phyloP scores from a whole-genome alignment of 2,113 vertebrate genomes.

The Chionis minor region DNA sequence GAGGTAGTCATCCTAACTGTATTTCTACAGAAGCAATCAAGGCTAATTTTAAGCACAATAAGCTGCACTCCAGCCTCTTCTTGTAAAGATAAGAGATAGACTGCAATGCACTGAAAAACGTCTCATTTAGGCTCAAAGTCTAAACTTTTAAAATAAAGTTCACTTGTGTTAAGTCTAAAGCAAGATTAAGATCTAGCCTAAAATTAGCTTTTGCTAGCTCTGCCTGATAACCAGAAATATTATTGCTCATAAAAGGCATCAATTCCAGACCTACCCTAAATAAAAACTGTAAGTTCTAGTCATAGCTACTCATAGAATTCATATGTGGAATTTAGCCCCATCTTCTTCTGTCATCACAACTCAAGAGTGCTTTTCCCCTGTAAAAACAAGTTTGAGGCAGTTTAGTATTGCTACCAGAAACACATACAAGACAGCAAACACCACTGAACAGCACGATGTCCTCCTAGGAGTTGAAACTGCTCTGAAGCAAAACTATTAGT shows the following conservation, averaged over 20 bases:
- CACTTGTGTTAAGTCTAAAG: not conserved
- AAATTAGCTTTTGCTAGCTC: not conserved
- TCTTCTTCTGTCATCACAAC: conserved; percentile 18
- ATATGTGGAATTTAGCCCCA: not conserved
- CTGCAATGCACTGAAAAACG: not conserved
- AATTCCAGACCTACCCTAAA: not conserved
- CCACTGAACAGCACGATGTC: not conserved
- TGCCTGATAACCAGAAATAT: not conserved
- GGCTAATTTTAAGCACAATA: not conserved
- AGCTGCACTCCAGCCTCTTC: not conserved
- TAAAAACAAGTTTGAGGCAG: conserved; percentile 15
- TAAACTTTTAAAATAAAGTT: not conserved
- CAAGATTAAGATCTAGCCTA: not conserved
- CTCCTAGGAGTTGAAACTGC: not conserved
- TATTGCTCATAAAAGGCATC: not conserved
- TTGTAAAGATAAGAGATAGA: not conserved
- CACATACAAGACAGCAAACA: not conserved
- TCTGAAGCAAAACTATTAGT: not conserved
- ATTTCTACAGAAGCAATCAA: fast-evolving
- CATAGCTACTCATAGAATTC: not conserved
- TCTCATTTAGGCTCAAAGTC: not conserved
- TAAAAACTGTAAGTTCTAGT: not conserved
- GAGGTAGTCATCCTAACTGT: not conserved
- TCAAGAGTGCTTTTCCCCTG: not conserved
- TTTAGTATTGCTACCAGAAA: not conserved